phyloP scores from a whole-genome alignment of 2,113 vertebrate genomes.

The Lophochroa leadbeateri region DNA sequence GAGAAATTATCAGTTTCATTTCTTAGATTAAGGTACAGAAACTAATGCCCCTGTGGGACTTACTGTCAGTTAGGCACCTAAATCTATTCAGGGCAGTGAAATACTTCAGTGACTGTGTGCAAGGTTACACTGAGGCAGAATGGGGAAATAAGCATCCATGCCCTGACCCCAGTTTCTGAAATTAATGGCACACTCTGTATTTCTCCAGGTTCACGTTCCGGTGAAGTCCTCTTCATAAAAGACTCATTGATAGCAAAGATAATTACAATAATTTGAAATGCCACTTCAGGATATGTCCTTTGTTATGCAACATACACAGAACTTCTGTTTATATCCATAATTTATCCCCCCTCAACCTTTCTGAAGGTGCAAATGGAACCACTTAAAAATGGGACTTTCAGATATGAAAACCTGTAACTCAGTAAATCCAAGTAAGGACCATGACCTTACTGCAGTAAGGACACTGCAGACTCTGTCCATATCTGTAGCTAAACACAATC shows the following conservation, averaged over 20 bases:
- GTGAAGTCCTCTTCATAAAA: not conserved
- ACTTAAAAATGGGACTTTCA: not conserved
- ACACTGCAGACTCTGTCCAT: not conserved
- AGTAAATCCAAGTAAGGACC: not conserved
- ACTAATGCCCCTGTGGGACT: not conserved
- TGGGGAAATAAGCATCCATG: not conserved
- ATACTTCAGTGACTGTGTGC: not conserved
- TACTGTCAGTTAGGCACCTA: not conserved
- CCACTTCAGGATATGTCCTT: not conserved
- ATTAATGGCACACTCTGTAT: not conserved
- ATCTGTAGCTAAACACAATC: not conserved
- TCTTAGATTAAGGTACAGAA: not conserved
- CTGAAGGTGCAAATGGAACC: not conserved
- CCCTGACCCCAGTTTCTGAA: not conserved
- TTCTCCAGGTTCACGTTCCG: not conserved
- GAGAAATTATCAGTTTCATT: not conserved
- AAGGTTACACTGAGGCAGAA: not conserved
- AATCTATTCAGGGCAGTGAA: not conserved
- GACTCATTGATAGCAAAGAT: not conserved
- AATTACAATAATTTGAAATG: not conserved
- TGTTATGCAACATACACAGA: not conserved
- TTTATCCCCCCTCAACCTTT: not conserved
- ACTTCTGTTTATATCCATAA: not conserved
- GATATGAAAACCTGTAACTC: not conserved
- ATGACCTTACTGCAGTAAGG: not conserved